Conservation (phyloP, 2,113 vertebrate species). For the Malurus alboscapulatus region DNA sequence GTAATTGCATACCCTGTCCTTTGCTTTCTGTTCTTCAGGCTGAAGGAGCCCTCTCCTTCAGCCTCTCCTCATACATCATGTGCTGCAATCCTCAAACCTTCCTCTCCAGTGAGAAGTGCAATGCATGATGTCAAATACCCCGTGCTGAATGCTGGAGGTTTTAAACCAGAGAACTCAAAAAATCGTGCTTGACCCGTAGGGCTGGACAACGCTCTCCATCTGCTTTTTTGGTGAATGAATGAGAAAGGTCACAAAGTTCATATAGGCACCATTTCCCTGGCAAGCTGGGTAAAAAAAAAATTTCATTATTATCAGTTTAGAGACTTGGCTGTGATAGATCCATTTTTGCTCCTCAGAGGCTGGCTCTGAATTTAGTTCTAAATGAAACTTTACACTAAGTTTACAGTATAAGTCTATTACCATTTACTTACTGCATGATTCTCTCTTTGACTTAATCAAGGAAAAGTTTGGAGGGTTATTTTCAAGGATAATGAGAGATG, state of each 20-base stretch:
- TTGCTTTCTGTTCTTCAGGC: background rate
- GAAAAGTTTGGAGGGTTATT: background rate
- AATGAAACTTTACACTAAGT: background rate
- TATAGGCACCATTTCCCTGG: background rate
- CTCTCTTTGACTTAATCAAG: background rate
- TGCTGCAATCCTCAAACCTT: background rate
- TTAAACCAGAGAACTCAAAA: background rate
- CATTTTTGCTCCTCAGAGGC: background rate
- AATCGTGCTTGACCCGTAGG: accelerated
- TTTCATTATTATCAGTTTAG: background rate
- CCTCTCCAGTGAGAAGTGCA: background rate
- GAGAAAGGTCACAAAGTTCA: background rate
- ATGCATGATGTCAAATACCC: background rate
- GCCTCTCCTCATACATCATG: background rate
- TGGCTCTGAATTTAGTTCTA: background rate
- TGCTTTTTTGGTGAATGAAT: background rate
- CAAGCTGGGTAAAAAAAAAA: background rate
- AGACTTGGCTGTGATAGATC: background rate
- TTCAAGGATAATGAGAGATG: accelerated
- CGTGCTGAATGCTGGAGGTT: background rate
- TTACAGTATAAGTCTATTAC: background rate
- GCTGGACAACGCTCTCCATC: background rate
- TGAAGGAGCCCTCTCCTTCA: background rate
- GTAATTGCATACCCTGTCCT: background rate
- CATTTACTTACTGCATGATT: background rate